phyloP scores from a whole-genome alignment of 37 sponge, comb jelly and placozoan genomes.

The Crambe crambe region DNA sequence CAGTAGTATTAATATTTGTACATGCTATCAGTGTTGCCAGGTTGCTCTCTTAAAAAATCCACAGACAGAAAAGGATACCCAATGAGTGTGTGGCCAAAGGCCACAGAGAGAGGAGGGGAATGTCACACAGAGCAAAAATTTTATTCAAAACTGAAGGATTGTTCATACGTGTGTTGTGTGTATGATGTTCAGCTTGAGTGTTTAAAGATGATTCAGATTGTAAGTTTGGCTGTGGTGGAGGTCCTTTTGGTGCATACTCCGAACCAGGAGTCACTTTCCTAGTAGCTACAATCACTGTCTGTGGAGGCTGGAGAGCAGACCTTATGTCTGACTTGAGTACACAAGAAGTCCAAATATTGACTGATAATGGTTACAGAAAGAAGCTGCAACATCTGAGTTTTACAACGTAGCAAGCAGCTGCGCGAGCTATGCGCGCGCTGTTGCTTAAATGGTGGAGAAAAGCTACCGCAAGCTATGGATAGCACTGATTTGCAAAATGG shows the following conservation, averaged over 20 bases:
- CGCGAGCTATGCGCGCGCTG: too few species aligned
- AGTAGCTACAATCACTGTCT: background rate
- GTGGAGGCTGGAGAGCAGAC: too few species aligned
- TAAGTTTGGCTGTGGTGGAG: background rate
- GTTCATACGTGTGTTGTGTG: background rate
- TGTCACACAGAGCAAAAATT: background rate
- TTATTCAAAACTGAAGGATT: background rate
- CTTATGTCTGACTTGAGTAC: too few species aligned
- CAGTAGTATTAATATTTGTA: too few species aligned
- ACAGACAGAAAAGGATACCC: background rate
- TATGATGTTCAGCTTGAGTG: background rate
- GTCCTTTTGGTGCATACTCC: background rate
- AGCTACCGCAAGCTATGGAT: too few species aligned
- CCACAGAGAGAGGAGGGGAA: background rate
- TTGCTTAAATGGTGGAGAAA: too few species aligned
- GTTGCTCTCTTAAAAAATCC: background rate
- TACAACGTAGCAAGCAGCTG: too few species aligned
- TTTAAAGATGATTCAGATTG: background rate
- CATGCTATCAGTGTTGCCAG: conserved; percentile 1
- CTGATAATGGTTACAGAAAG: too few species aligned
- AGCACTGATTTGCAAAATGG: too few species aligned
- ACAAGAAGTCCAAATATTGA: too few species aligned
- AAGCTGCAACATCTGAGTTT: too few species aligned
- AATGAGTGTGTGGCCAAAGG: background rate
- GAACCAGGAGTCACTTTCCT: background rate